Evolutionary conservation across 2,888 invertebrate genomes (phyloP).

Genomic region (Troilus luridus): DNA sequence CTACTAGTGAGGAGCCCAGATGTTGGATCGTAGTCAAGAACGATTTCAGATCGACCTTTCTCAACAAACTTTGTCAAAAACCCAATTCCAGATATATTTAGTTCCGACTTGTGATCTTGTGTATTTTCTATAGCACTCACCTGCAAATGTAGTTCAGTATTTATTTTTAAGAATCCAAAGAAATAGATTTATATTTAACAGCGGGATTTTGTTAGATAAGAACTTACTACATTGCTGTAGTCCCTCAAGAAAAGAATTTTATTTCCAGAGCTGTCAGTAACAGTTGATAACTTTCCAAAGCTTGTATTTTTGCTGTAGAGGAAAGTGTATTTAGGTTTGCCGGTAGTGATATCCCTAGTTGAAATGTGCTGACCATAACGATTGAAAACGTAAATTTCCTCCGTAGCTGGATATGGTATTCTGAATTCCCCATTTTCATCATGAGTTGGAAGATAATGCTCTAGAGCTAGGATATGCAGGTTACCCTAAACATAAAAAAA

Average conservation of each 20-base stretch:
- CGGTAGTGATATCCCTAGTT: conserved; percentile 95
- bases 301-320: conserved; percentile 97
- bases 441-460: conserved; percentile 88
- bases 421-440: conserved; percentile 84
- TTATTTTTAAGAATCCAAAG: neutral
- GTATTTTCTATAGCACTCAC: conserved; percentile 93
- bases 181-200: neutral
- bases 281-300: conserved; percentile 93
- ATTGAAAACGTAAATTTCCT: conserved; percentile 94
- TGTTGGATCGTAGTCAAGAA: conserved; percentile 91
- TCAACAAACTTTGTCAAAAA: conserved; percentile 90
- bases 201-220: neutral
- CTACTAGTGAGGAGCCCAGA: conserved; percentile 89
- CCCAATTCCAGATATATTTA: conserved; percentile 93
- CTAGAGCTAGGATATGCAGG: conserved; percentile 85
- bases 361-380: conserved; percentile 92
- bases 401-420: conserved; percentile 77
- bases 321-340: conserved; percentile 94
- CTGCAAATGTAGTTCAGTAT: conserved; percentile 62
- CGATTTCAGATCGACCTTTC: conserved; percentile 90
- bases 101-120: conserved; percentile 91
- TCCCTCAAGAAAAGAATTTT: conserved; percentile 93
- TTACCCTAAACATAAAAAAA: conserved; percentile 73
- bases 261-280: conserved; percentile 94
- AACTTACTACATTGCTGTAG: conserved; percentile 86